Evolutionary conservation across 2,113 vertebrate genomes (phyloP), one percentile per base, ranked within the genome.

Genomic region (Rhadina sibilatrix): DNA sequence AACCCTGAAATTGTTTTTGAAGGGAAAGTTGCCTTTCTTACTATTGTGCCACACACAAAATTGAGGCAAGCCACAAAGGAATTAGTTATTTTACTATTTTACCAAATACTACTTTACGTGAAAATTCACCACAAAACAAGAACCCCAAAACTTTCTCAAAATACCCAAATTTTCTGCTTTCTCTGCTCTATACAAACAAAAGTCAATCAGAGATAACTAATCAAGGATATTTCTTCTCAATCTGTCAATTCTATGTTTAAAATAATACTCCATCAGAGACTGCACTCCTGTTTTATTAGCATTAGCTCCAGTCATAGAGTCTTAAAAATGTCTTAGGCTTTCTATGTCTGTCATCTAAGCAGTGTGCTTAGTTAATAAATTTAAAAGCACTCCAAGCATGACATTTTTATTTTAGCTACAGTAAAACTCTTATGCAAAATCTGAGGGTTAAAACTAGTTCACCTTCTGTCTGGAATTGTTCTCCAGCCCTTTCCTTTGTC

Each of bases 331-430:
- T 54, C 19, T 60, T 47, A 60, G 11, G 8, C 10, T 49, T 93
- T 70, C 60, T 71, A 4, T 44, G 40, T 53, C 64, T 84, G 5
- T 53, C 61, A 90, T 6, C 18, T 47, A 74, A 66, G 3, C n/a
- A n/a, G 11, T 92, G 28, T 31, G 16, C 14, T 65, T 86, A 46
- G 30, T 50, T 84, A 92, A 83, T 63, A 79, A 89, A 89, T 47
- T 37, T 40, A 88, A 69, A 46, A 78, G 63, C 75, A 4, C 37
- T 94, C 30, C 24, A 81, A 75, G 52, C 22, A 40, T 40, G 91
- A 57, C 24, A 28, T 91, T 66, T 46, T 89, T 60, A 68, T 90
- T 86, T 57, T 30, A 82, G 33, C 30, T 87, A 22, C 77, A 85
- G 12, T 66, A 87, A 68, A 92, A 16, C 12, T 94, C 14, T 42